Evolutionary conservation across 2,113 vertebrate species (phyloP).

Genomic region (Centropus bengalensis): DNA sequence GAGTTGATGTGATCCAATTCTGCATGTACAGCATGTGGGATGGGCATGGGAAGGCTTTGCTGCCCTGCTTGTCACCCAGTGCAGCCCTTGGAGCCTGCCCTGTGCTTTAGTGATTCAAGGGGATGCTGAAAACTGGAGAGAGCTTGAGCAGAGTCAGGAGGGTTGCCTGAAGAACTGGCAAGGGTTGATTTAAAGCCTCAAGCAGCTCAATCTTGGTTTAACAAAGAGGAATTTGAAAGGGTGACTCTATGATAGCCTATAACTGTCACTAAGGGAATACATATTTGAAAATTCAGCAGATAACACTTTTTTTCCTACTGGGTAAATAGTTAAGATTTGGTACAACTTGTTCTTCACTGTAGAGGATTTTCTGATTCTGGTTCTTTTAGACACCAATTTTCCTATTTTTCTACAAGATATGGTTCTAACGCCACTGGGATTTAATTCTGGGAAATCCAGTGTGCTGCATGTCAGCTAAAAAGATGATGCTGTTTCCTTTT

Average conservation of each 20-base stretch:
- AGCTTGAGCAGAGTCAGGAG: neutral
- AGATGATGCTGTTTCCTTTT: neutral
- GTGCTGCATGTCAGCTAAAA: neutral
- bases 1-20: neutral
- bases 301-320: neutral
- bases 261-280: neutral
- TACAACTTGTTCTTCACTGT: neutral
- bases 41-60: neutral
- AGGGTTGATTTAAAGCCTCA: neutral
- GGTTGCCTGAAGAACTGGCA: neutral
- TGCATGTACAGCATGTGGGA: rapidly evolving
- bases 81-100: rapidly evolving
- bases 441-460: neutral
- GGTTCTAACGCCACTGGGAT: neutral
- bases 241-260: neutral
- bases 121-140: neutral
- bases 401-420: neutral
- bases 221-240: neutral
- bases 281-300: neutral
- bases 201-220: neutral
- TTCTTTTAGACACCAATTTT: neutral
- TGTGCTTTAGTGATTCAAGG: neutral
- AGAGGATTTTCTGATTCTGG: neutral
- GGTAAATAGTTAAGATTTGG: neutral
- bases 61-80: rapidly evolving